Evolutionary conservation across 1,140 invertebrate species (phyloP).

Genomic region (Drosophila kohkoa): DNA sequence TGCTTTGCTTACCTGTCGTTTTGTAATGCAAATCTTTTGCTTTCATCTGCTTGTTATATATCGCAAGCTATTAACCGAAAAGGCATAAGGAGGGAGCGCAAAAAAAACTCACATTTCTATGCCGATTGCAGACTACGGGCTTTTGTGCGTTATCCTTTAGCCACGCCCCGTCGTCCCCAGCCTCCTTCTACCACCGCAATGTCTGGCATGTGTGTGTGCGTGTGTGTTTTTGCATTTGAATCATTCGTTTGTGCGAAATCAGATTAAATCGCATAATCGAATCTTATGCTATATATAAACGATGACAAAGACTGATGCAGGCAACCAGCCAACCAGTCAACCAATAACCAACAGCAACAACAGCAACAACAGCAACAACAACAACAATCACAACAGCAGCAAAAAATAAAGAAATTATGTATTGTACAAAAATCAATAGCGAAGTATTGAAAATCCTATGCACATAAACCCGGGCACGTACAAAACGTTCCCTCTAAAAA

Average conservation of each 20-base stretch:
- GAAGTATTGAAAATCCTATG: constrained; percentile 80
- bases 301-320: constrained; percentile 79
- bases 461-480: constrained; percentile 78
- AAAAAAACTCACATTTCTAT: constrained; percentile 63
- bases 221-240: constrained; percentile 78
- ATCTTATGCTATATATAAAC: constrained; percentile 76
- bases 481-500: constrained; percentile 69
- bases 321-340: constrained; percentile 62
- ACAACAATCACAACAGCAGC: constrained; percentile 33
- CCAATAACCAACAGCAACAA: constrained; percentile 38
- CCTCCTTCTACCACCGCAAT: neutral
- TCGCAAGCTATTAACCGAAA: constrained; percentile 78
- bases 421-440: constrained; percentile 82
- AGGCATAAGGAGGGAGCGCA: constrained; percentile 4
- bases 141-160: constrained; percentile 37
- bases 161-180: neutral
- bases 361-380: constrained; percentile 31
- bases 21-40: constrained; percentile 82
- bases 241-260: constrained; percentile 83
- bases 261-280: constrained; percentile 83
- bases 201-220: constrained; percentile 25
- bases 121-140: constrained; percentile 47
- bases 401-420: constrained; percentile 69
- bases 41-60: constrained; percentile 82
- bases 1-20: constrained; percentile 67